Conservation (phyloP, 2,888 invertebrate species). For the Stegana nigrithorax region DNA sequence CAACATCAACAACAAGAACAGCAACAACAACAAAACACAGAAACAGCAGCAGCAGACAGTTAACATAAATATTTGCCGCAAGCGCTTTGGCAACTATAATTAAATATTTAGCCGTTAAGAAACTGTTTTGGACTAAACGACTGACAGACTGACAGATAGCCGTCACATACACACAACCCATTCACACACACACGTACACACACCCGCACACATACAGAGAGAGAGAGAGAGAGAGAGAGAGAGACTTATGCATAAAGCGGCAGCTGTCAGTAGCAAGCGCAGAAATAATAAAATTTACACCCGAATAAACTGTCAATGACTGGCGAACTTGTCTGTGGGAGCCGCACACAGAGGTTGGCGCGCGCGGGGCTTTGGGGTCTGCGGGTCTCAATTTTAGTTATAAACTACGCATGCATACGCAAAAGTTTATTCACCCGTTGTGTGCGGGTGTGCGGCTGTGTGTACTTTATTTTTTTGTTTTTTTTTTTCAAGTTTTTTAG, state of each 20-base stretch:
- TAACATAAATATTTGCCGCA: constrained; percentile 39
- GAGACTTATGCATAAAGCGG: constrained; percentile 3
- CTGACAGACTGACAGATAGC: no score
- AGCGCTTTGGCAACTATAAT: constrained; percentile 42
- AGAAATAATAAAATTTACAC: constrained; percentile 28
- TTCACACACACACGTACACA: no score
- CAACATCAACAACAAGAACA: no score
- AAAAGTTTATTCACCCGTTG: not conserved
- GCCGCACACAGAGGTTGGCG: constrained; percentile 40
- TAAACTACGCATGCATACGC: not conserved
- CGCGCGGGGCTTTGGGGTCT: constrained; percentile 26
- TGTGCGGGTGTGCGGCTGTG: constrained; percentile 29
- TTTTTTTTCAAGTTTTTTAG: no score
- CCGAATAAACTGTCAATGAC: constrained; percentile 34
- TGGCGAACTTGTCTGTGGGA: constrained; percentile 12
- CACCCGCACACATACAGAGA: not conserved
- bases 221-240: not conserved
- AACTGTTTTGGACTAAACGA: not conserved
- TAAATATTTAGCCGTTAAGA: constrained; percentile 43
- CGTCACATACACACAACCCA: no score
- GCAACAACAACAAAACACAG: no score
- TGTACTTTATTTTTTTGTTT: not conserved
- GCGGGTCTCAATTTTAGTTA: not conserved
- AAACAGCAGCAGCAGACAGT: constrained; percentile 42
- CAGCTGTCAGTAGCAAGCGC: constrained; percentile 12